These are phyloP conservation scores for Pipa parva DNA, from an alignment of 2,113 vertebrate genomes.

Conservation along the genomic window DNA sequence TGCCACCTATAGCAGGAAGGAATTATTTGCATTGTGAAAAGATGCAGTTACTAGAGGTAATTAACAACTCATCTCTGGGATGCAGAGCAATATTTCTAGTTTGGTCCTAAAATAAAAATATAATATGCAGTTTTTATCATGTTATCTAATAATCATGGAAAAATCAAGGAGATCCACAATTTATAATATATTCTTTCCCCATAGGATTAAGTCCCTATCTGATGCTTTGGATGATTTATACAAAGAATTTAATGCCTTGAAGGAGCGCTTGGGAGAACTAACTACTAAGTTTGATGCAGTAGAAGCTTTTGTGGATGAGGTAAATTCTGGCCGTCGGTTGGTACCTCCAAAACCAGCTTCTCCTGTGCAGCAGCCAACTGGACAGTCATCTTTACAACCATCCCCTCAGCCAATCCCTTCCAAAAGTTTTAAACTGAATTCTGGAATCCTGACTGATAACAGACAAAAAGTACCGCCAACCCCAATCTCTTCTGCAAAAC, in stretches of 20 bases:
- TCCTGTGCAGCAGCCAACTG: not conserved
- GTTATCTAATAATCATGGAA: too few species aligned
- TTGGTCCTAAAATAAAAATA: too few species aligned
- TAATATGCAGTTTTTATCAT: too few species aligned
- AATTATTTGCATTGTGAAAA: too few species aligned
- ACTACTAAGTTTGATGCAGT: slow-evolving; percentile 64
- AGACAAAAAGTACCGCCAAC: too few species aligned
- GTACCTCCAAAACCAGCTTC: slow-evolving; percentile 16
- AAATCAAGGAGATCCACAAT: too few species aligned
- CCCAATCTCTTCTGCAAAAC: too few species aligned
- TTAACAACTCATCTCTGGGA: too few species aligned
- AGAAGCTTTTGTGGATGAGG: slow-evolving; percentile 67
- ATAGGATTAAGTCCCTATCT: slow-evolving; percentile 72
- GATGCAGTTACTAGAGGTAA: too few species aligned
- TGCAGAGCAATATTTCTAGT: too few species aligned
- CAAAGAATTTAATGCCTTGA: slow-evolving; percentile 72
- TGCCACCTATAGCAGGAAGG: too few species aligned
- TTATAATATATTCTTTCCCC: not conserved
- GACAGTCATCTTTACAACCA: not conserved
- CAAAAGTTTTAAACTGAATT: not conserved
- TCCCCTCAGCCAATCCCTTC: not conserved
- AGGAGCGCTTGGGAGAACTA: slow-evolving; percentile 67
- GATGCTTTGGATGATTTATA: slow-evolving; percentile 71
- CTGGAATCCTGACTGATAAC: slow-evolving; percentile 26
- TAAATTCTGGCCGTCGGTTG: slow-evolving; percentile 49